Evolutionary conservation across 1,140 invertebrate species (phyloP), one percentile per base, ranked within the genome.

Genomic region (Plodia interpunctella): DNA sequence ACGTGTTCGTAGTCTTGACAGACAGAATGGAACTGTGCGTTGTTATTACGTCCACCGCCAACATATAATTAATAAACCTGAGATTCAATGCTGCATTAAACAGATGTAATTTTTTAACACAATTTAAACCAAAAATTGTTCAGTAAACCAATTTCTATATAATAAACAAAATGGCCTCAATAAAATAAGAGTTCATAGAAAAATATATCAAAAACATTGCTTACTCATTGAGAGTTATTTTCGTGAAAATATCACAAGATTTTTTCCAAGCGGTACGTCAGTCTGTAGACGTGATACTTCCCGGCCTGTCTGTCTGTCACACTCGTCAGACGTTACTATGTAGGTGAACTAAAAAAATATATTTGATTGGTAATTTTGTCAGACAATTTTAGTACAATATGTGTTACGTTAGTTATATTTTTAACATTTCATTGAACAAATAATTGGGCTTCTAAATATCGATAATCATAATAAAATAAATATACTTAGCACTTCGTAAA

Each of bases 291-390:
- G 50, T 35, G 58, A 59, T 59, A 54, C 58, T 59, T 59, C 51
- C 51, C 58, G 51, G 51, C 19, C 56, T 32, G 51, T 59, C 58
- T 54, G 58, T 59, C 58, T 59, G 57, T 44, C 51, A 25, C 51
- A n/a, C 18, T 8, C 13, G 21, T 19, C 19, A 44, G 51, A 59
- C 58, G 20, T 38, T 44, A n/a, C n/a, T n/a, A n/a, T 54, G 54
- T 51, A 59, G 58, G 58, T 59, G 58, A 59, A 35, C 32, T 30
- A 59, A 59, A 57, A 53, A 62, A 61, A 65, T 65, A 21, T n/a
- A n/a, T n/a, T n/a, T 20, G 5, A 44, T 44, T 44, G 49, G 35
- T 35, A 49, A 54, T 54, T 51, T 55, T 54, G 56, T 30, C 25
- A 54, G 57, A 32, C 56, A 59, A 63, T 15, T 55, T 59, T 58